Evolutionary conservation across 2,888 invertebrate species (phyloP).

Genomic region (Entomobrya multifasciata): DNA sequence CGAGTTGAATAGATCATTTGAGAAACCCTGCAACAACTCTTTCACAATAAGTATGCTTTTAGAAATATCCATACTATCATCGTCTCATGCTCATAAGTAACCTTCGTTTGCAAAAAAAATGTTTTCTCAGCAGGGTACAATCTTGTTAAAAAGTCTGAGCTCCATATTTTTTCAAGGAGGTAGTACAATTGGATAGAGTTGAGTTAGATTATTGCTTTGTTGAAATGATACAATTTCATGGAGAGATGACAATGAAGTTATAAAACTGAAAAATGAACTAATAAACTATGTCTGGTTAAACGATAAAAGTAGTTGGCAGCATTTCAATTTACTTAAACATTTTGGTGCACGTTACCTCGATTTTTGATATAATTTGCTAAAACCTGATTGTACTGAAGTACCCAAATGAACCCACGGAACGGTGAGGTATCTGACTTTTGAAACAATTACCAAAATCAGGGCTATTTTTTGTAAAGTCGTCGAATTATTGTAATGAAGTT

Average conservation of each 20-base stretch:
- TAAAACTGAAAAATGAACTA: conserved; percentile 46
- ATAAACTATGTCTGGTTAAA: conserved; percentile 35
- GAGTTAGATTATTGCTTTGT: neutral
- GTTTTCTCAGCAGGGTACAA: conserved; percentile 51
- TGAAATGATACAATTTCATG: conserved; percentile 49
- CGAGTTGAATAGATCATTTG: neutral
- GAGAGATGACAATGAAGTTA: conserved; percentile 28
- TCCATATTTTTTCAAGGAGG: neutral
- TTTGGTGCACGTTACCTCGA: too few species aligned
- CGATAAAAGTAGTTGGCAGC: conserved; percentile 46
- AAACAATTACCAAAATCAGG: too few species aligned
- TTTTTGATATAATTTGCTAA: too few species aligned
- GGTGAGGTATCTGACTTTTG: too few species aligned
- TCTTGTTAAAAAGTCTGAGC: conserved; percentile 51
- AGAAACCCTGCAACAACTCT: neutral
- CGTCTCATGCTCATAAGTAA: neutral
- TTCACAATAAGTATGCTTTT: too few species aligned
- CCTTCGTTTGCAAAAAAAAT: conserved; percentile 10
- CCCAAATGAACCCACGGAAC: too few species aligned
- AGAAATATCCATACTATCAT: too few species aligned
- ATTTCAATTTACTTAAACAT: too few species aligned
- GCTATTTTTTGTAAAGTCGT: too few species aligned
- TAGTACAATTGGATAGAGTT: neutral
- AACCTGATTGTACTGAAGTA: too few species aligned
- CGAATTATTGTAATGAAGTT: too few species aligned